Evolutionary conservation across 2,797 vertebrate genomes (phyloP).

Genomic region (Neostethus bicornis): DNA sequence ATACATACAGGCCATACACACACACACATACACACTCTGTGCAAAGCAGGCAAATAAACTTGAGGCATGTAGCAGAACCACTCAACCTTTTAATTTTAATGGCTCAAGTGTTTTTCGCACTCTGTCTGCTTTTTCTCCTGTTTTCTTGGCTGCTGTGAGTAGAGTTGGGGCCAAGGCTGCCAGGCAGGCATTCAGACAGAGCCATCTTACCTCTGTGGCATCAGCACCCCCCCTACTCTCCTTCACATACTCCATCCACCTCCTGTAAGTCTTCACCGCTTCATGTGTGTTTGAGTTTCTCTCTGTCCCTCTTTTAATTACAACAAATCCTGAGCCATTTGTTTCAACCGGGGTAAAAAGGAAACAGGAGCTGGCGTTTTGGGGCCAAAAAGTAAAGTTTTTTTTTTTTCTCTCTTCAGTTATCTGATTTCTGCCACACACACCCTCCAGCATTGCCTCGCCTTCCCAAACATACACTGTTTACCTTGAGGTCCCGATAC

Average conservation of each 20-base stretch:
- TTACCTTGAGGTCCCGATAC: conserved; percentile 99
- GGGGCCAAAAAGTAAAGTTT: conserved; percentile 30
- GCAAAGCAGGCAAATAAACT: conserved; percentile 63
- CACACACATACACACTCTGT: conserved; percentile 39
- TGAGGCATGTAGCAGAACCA: conserved; percentile 64
- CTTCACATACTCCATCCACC: conserved; percentile 17
- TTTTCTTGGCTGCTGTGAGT: conserved; percentile 78
- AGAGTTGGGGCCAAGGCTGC: conserved; percentile 77
- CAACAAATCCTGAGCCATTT: conserved; percentile 49
- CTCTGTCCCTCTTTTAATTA: conserved; percentile 62
- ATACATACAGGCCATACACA: conserved; percentile 24
- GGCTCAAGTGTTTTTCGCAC: conserved; percentile 69
- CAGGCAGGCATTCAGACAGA: conserved; percentile 71
- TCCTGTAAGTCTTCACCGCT: conserved; percentile 41
- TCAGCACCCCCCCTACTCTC: conserved; percentile 37
- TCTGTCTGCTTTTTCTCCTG: conserved; percentile 61
- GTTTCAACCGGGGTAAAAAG: conserved; percentile 45
- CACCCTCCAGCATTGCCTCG: conserved; percentile 38
- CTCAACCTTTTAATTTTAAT: conserved; percentile 82
- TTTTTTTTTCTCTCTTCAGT: conserved; percentile 54
- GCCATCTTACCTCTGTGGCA: conserved; percentile 76
- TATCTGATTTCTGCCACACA: conserved; percentile 52
- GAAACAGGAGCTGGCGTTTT: conserved; percentile 8
- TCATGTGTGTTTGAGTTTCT: conserved; percentile 46
- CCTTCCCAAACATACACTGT: conserved; percentile 60